Percentiles rank a stretch among this genome's conserved stretches.
These are phyloP conservation scores for Terrapene triunguis DNA, from an alignment of 2,113 vertebrate species.

Conservation along the genomic window DNA sequence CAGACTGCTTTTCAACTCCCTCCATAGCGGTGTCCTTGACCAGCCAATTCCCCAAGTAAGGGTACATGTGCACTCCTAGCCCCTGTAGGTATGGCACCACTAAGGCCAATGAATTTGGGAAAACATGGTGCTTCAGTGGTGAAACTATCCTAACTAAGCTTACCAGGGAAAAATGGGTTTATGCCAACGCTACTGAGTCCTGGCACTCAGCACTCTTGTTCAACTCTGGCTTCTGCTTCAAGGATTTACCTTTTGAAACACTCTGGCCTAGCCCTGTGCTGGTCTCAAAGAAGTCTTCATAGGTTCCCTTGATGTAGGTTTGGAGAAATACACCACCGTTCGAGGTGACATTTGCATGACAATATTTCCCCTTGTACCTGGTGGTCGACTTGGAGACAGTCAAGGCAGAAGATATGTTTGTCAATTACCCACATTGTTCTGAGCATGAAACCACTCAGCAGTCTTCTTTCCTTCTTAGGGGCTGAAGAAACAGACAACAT, in stretches of 20 bases:
- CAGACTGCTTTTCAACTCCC: background rate
- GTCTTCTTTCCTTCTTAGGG: background rate
- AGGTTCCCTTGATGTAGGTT: background rate
- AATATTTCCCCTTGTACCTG: background rate
- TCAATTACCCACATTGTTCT: background rate
- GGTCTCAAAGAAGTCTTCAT: background rate
- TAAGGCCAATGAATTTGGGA: background rate
- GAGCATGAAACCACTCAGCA: background rate
- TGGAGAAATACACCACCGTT: background rate
- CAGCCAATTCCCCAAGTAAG: background rate
- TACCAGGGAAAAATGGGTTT: background rate
- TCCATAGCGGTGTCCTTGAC: background rate
- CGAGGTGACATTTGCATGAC: background rate
- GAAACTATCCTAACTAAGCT: background rate
- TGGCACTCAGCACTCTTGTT: background rate
- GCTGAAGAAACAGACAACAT: background rate
- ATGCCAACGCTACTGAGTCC: background rate
- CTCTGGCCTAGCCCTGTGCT: background rate
- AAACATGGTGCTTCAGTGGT: background rate
- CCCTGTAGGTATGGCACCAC: background rate
- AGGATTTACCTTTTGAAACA: background rate
- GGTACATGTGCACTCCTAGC: background rate
- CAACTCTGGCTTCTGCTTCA: background rate
- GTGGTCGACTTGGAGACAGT: accelerated
- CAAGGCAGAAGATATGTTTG: background rate